Conservation (phyloP, 2,113 vertebrate species). For the Clarias macrocephalus region DNA sequence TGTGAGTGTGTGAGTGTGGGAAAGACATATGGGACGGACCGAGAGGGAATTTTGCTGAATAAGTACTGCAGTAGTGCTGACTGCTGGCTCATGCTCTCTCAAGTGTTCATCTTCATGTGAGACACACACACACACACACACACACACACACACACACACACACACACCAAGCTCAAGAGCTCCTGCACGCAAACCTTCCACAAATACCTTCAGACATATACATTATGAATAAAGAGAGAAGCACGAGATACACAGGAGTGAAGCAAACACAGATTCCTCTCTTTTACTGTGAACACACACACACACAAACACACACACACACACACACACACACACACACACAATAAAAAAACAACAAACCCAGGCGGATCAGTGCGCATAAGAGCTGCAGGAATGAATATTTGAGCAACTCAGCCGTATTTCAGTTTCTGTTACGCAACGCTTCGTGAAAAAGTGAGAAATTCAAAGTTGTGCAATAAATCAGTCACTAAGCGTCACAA, state of each 20-base stretch:
- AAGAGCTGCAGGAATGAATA: too few species aligned
- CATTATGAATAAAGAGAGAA: not conserved
- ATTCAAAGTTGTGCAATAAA: too few species aligned
- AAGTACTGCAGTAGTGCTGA: slow-evolving; percentile 37
- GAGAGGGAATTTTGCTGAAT: slow-evolving; percentile 44
- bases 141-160: slow-evolving; percentile 24
- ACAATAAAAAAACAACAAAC: too few species aligned
- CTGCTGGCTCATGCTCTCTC: slow-evolving; percentile 25
- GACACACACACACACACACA: not conserved
- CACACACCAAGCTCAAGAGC: not conserved
- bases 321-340: too few species aligned
- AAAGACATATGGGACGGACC: not conserved
- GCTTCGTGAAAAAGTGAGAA: too few species aligned
- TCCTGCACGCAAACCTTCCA: not conserved
- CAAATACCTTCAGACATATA: not conserved
- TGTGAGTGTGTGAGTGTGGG: not conserved
- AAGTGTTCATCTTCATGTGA: slow-evolving; percentile 16
- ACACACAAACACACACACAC: too few species aligned
- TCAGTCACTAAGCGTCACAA: too few species aligned
- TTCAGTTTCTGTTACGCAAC: too few species aligned
- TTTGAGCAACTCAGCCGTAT: too few species aligned
- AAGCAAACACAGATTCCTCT: not conserved
- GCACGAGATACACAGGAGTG: not conserved
- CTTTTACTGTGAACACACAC: not conserved
- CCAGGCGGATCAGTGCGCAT: too few species aligned